Evolutionary conservation across 2,888 invertebrate genomes (phyloP).

Genomic region (Microplitis manilae): DNA sequence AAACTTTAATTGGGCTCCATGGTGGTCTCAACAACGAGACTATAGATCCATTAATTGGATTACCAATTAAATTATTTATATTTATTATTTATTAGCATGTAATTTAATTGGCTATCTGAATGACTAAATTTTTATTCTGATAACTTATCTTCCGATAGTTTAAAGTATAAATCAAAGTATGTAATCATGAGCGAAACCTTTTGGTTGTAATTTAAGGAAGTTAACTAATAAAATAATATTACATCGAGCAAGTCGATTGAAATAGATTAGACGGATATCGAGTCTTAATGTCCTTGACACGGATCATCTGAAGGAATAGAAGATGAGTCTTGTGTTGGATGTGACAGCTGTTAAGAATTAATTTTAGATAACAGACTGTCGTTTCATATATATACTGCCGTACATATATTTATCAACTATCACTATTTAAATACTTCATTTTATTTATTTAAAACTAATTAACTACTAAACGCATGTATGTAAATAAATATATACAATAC

Average conservation of each 20-base stretch:
- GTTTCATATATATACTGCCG: constrained; percentile 54
- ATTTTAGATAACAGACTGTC: constrained; percentile 67
- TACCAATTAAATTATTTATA: background rate
- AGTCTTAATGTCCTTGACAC: constrained; percentile 23
- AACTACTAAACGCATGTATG: background rate
- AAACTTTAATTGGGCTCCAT: constrained; percentile 8
- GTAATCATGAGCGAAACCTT: background rate
- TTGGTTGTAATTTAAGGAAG: background rate
- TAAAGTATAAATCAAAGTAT: no score
- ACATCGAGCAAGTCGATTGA: background rate
- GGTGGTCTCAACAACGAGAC: background rate
- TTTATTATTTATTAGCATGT: constrained; percentile 1
- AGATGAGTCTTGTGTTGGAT: constrained; percentile 34
- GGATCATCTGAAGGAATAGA: constrained; percentile 33
- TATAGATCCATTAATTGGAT: constrained; percentile 1
- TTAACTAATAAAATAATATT: background rate
- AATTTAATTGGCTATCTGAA: background rate
- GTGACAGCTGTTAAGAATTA: constrained; percentile 68
- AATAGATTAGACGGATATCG: constrained; percentile 11
- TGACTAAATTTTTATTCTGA: background rate
- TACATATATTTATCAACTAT: background rate
- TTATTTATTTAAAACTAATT: background rate
- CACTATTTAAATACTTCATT: constrained; percentile 9
- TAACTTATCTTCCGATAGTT: background rate
- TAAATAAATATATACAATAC: constrained; percentile 1